Evolutionary conservation across 2,797 vertebrate species (phyloP).

Genomic region (Lepilemur ruficaudatus): DNA sequence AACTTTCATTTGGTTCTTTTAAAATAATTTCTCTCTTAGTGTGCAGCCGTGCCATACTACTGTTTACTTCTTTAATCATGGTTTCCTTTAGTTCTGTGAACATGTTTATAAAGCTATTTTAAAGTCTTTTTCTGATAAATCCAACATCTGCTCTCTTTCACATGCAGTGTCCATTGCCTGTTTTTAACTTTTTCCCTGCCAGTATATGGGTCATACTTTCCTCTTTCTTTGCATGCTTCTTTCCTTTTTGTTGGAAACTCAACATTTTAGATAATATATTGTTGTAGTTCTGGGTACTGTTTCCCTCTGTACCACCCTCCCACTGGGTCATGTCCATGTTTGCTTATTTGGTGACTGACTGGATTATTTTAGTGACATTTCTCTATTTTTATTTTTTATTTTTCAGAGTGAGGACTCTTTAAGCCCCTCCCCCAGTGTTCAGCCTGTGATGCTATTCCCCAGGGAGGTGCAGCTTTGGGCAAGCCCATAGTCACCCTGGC

Average conservation of each 20-base stretch:
- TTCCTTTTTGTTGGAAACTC: neutral
- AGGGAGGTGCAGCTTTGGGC: neutral
- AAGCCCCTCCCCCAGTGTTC: neutral
- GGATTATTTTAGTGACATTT: neutral
- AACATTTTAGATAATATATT: no score
- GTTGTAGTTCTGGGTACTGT: neutral
- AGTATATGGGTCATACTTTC: neutral
- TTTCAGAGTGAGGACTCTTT: no score
- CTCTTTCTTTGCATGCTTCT: neutral
- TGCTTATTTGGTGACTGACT: neutral
- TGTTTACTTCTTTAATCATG: neutral
- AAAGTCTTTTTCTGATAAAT: neutral
- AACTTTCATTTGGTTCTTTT: neutral
- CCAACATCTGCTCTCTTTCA: neutral
- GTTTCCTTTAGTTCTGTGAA: neutral
- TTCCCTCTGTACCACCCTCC: neutral
- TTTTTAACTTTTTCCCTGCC: neutral
- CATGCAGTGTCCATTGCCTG: neutral
- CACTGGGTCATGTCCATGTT: neutral
- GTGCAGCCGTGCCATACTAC: neutral
- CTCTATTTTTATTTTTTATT: no score
- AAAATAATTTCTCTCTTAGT: neutral
- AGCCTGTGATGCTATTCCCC: neutral
- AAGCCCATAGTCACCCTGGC: neutral
- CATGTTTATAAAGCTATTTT: neutral